Evolutionary conservation across 1,140 invertebrate genomes (phyloP), one percentile per base, ranked within the genome.

Genomic region (Diorhabda carinulata): DNA sequence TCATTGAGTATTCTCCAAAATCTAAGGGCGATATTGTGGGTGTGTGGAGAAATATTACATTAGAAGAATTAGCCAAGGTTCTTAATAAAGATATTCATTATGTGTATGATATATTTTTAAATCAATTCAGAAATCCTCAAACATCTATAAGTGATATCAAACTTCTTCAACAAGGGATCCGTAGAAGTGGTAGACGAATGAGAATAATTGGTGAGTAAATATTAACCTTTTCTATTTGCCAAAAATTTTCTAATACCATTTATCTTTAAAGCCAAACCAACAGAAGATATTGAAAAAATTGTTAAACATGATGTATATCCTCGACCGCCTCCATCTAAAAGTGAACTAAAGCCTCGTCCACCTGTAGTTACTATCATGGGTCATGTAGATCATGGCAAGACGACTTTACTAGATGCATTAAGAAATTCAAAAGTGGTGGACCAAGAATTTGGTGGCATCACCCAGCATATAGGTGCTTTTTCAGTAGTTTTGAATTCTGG

Each of bases 351-450:
- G 57, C 83, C 84, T 5, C 84, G 96, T 43, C 90, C 92, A 42
- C 95, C 97, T 1, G 91, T 99, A 2, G 96, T 99, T 2, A 97
- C 97, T 3, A 94, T 99, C 9, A 99, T 99, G 97, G 98, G 98
- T 0, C 98, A 99, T 84, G 96, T 99, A 2, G 98, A 99, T 87
- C 98, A 99, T 85, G 97, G 97, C 2, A 99, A 99, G 87, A 99
- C 98, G 3, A 99, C 98, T 3, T 84, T 99, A 3, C 82, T 99
- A 5, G 98, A 99, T 84, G 84, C 92, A 1, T 82, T 99, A 25
- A 82, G 98, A 66, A 87, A 96, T 65, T 90, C 95, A 0, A 87
- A 89, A 68, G 90, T 99, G 56, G 97, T 96, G 0, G 87, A 91
- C 25, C 84, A 89, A 52, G 98, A 99, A 85, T 98, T 97, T 84